A percentile compares a stretch with the other conserved stretches of the same genome.
Conservation (phyloP, 2,797 vertebrate species). For the Bradypus variegatus region DNA sequence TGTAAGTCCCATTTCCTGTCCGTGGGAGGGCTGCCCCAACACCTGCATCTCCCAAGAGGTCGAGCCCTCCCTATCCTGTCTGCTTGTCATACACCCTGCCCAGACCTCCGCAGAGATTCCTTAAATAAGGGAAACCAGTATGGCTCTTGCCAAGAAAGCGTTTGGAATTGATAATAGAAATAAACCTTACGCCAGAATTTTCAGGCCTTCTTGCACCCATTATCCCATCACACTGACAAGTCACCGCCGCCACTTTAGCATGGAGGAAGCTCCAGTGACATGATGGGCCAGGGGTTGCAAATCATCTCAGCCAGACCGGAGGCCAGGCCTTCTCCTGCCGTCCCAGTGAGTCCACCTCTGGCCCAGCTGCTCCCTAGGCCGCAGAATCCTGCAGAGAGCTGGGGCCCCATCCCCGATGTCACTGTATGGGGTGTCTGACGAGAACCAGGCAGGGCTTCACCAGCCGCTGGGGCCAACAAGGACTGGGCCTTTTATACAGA, state of each 20-base stretch:
- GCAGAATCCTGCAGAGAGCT: rapidly evolving
- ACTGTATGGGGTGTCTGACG: not conserved
- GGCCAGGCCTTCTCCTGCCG: not conserved
- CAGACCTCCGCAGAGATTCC: not conserved
- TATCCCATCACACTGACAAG: not conserved
- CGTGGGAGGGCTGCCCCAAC: no score
- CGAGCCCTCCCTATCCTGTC: not conserved
- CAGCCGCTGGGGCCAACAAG: not conserved
- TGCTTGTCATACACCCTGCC: no score
- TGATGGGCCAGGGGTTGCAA: not conserved
- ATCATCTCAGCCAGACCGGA: not conserved
- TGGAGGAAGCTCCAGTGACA: not conserved
- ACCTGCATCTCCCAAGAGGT: no score
- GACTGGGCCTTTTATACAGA: not conserved
- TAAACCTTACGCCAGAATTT: not conserved
- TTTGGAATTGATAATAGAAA: not conserved
- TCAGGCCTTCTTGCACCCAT: no score
- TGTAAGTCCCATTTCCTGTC: not conserved
- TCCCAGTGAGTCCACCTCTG: no score
- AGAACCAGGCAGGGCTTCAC: not conserved
- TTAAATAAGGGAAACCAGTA: not conserved
- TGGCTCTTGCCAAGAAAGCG: not conserved
- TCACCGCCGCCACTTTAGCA: not conserved
- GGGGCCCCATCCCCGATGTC: rapidly evolving
- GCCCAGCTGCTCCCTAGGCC: no score